A percentile compares a stretch with the other conserved stretches of the same genome.
phyloP scores from a whole-genome alignment of 1,140 invertebrate species.

The Drosophila sp. region DNA sequence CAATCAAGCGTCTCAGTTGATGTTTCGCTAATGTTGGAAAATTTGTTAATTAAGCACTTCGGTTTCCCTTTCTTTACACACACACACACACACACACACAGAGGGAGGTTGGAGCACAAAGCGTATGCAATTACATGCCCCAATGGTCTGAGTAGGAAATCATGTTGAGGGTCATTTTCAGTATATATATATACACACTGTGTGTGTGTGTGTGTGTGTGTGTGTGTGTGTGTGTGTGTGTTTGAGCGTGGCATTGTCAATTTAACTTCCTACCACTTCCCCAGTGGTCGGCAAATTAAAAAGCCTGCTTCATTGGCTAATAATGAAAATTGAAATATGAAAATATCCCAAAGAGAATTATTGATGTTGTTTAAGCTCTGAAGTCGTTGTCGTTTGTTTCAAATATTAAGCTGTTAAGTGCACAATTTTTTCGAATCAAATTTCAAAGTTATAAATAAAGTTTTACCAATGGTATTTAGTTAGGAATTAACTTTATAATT shows the following conservation, averaged over 20 bases:
- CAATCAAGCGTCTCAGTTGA: conserved; percentile 7
- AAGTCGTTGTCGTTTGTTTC: background rate
- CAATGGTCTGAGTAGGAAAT: conserved; percentile 9
- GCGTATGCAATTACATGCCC: conserved; percentile 8
- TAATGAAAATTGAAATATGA: background rate
- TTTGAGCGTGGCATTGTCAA: background rate
- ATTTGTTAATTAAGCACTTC: conserved; percentile 20
- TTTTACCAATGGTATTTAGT: too few species aligned
- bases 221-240: conserved; percentile 5
- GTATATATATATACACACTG: background rate
- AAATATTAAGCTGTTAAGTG: conserved; percentile 4
- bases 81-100: conserved; percentile 7
- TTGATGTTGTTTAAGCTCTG: background rate
- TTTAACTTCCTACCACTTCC: conserved; percentile 3
- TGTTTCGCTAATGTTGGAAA: conserved; percentile 7
- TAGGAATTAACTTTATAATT: too few species aligned
- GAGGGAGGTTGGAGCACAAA: background rate
- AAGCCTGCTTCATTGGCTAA: conserved; percentile 7
- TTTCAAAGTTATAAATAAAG: too few species aligned
- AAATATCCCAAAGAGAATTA: conserved; percentile 5
- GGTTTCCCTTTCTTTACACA: conserved; percentile 5
- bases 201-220: conserved; percentile 20
- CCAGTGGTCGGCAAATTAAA: conserved; percentile 43
- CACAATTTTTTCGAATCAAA: too few species aligned
- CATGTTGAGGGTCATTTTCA: background rate